Base-by-base conservation (phyloP, 2,888 invertebrate genomes). In the Stenurella melanura region DNA sequence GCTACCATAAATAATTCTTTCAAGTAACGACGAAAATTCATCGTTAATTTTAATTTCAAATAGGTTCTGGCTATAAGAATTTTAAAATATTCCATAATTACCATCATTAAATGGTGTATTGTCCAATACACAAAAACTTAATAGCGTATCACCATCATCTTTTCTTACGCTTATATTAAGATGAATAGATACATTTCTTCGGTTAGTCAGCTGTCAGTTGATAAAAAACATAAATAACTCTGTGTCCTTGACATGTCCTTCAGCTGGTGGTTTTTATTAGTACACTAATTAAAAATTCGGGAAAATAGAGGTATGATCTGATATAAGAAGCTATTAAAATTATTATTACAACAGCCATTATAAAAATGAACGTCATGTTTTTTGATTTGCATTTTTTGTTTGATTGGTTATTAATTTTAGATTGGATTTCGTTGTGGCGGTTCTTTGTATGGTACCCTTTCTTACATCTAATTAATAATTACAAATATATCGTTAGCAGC, bases 241-340 rank as follows among this genome's bases (percentile, higher is more conserved):
- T 38, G 60, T 75, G 78, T 76, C 81, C 81, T 81, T 82, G 79
- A 77, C 42, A 56, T 68, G 72, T 74, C 80, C 75, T 77, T 77
- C 67, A 12, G 26, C 6, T 19, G 58, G 54, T 17, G 17, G 38
- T 75, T 26, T 58, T 68, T 63, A 50, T 60, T 72, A 18, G 68
- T 67, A 74, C 64, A 76, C 77, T 81, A 80, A 81, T 81, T 81
- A 81, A 77, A 80, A 81, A 79, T 76, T 78, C 77, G 78, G 75
- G 73, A 78, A 74, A 76, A 74, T 77, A 61, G 70, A 75, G 75
- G 74, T 19, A 30, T 26, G 73, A 70, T 68, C 57, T 75, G 60
- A 83, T 81, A 79, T 80, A 80, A 78, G 80, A 81, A 80, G 80
- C 83, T 81, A 84, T 85, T 84, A 85, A 82, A 81, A 80, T 80